Evolutionary conservation across 1,140 invertebrate genomes (phyloP).

Genomic region (Drosophila punjabiensis): DNA sequence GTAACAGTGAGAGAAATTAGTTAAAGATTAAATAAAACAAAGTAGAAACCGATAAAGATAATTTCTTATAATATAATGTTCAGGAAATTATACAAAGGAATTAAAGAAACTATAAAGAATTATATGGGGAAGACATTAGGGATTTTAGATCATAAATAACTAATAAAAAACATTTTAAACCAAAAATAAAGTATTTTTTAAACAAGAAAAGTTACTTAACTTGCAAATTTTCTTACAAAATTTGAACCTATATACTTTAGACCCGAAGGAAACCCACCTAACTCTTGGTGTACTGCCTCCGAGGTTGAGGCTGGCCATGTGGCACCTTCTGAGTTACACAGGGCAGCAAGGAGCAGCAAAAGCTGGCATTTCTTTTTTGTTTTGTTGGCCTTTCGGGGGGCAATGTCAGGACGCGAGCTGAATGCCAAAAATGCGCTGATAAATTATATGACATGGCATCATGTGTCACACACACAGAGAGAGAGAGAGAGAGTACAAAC

Average conservation of each 20-base stretch:
- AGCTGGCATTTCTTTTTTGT: slow-evolving; percentile 38
- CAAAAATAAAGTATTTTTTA: background rate
- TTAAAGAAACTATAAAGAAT: no score
- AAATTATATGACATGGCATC: slow-evolving; percentile 64
- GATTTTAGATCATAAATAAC: no score
- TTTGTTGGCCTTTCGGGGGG: slow-evolving; percentile 47
- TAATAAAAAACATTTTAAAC: background rate
- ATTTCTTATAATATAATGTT: background rate
- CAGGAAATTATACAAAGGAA: background rate
- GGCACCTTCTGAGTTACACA: slow-evolving; percentile 16
- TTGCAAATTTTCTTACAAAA: background rate
- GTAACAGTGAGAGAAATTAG: slow-evolving; percentile 1
- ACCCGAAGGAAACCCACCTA: background rate
- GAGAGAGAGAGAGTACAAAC: slow-evolving; percentile 26
- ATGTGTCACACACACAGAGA: slow-evolving; percentile 50
- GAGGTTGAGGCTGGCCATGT: slow-evolving; percentile 23
- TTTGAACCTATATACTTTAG: background rate
- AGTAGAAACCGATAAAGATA: background rate
- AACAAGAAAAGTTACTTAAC: background rate
- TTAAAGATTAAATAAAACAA: background rate
- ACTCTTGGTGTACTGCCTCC: background rate
- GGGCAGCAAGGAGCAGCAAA: slow-evolving; percentile 12
- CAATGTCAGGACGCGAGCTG: slow-evolving; percentile 58
- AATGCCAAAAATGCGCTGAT: slow-evolving; percentile 66
- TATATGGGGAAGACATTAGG: no score